These are phyloP conservation scores for Alces alces DNA, from an alignment of 2,113 vertebrate species.

Conservation along the genomic window DNA sequence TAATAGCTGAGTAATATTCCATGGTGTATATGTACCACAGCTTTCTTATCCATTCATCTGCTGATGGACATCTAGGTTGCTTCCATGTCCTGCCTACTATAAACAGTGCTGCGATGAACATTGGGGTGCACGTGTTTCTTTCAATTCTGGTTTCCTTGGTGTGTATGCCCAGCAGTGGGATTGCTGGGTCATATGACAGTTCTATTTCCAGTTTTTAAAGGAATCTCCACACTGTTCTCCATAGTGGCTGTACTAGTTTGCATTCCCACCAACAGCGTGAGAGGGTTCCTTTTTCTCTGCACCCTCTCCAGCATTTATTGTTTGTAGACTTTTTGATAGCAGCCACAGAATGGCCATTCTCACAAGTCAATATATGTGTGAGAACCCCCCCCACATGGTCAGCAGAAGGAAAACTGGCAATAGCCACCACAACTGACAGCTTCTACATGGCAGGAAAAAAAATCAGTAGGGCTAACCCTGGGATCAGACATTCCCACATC, in stretches of 20 bases:
- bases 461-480: background rate
- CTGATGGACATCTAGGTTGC: background rate
- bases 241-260: background rate
- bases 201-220: background rate
- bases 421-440: background rate
- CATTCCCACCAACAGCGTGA: background rate
- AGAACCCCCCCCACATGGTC: background rate
- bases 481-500: background rate
- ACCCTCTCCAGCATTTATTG: background rate
- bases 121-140: accelerated
- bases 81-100: background rate
- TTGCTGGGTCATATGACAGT: background rate
- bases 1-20: background rate
- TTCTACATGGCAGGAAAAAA: background rate
- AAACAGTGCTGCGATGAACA: background rate
- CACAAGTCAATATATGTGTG: background rate
- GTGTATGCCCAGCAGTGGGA: background rate
- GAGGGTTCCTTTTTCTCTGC: background rate
- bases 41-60: background rate
- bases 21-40: background rate
- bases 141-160: accelerated
- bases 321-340: background rate
- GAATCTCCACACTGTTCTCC: background rate
- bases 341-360: background rate
- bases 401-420: background rate